These are phyloP conservation scores for Valencia hispanica DNA, from an alignment of 2,797 vertebrate species.

Conservation along the genomic window DNA sequence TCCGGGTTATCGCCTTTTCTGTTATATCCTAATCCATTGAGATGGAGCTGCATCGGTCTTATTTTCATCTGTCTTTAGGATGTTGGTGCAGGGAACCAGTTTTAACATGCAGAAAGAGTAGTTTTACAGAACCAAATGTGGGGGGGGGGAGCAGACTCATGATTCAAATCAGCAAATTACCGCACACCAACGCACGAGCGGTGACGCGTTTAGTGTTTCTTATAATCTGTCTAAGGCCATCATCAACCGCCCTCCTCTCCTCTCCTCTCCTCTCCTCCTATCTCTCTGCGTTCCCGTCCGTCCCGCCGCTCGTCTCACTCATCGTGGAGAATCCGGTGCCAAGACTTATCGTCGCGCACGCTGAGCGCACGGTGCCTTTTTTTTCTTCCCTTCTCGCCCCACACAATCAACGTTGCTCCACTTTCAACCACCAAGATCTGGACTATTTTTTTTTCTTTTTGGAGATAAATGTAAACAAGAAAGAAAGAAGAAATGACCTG, in stretches of 20 bases:
- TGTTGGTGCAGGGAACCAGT: neutral
- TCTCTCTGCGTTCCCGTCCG: constrained; percentile 17
- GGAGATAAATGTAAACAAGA: neutral
- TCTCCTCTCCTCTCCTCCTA: neutral
- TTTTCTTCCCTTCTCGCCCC: neutral
- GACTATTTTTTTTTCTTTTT: constrained; percentile 4
- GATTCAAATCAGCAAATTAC: constrained; percentile 35
- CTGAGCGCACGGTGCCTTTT: constrained; percentile 23
- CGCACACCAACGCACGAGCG: constrained; percentile 37
- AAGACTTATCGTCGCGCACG: constrained; percentile 31
- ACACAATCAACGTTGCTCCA: neutral
- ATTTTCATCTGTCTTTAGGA: neutral
- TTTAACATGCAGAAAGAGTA: neutral
- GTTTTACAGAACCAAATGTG: neutral
- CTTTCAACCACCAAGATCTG: constrained; percentile 1
- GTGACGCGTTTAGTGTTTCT: constrained; percentile 29
- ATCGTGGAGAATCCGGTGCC: constrained; percentile 24
- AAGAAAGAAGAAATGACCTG: constrained; percentile 20
- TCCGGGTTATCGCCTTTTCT: neutral
- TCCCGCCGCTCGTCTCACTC: constrained; percentile 19
- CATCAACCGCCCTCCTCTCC: constrained; percentile 9
- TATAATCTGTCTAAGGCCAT: constrained; percentile 5
- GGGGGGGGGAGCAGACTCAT: neutral
- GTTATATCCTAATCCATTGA: neutral
- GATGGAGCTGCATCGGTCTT: too few species aligned